These are phyloP conservation scores for Malachius bipustulatus DNA, from an alignment of 2,888 invertebrate species.

Conservation along the genomic window DNA sequence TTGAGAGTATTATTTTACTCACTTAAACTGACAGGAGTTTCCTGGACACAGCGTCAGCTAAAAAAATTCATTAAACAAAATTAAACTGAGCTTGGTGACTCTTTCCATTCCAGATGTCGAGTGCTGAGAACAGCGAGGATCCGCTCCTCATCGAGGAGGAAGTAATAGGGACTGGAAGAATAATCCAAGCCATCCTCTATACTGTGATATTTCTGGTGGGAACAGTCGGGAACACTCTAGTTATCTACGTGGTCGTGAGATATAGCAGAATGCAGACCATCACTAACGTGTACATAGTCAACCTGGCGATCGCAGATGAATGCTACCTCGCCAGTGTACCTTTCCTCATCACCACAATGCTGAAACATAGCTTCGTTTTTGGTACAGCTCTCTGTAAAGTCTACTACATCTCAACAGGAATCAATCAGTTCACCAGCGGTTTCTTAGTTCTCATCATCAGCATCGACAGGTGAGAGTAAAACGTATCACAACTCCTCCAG, in stretches of 20 bases:
- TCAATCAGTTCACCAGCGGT: constrained; percentile 87
- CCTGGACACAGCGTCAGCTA: no score
- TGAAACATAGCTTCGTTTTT: constrained; percentile 72
- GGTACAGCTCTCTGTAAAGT: constrained; percentile 80
- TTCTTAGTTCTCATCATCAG: constrained; percentile 88
- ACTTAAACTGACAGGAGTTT: no score
- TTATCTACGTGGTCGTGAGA: constrained; percentile 79
- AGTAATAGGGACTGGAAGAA: no score
- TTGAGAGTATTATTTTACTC: no score
- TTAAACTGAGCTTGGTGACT: no score
- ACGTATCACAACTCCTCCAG: no score
- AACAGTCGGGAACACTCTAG: constrained; percentile 77
- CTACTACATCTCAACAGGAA: constrained; percentile 83
- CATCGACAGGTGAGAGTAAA: no score
- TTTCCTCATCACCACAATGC: constrained; percentile 75
- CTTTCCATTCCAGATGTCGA: no score
- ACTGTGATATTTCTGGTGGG: constrained; percentile 77
- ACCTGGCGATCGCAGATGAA: constrained; percentile 85
- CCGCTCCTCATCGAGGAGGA: no score
- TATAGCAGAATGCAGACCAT: constrained; percentile 94
- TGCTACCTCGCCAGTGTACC: constrained; percentile 86
- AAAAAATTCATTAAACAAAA: no score
- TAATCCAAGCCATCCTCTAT: constrained; percentile 57
- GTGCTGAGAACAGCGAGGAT: no score
- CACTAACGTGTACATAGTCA: constrained; percentile 90